Evolutionary conservation across 2,888 invertebrate species (phyloP), one percentile per base, ranked within the genome.

Genomic region (Galerucella calmariensis): DNA sequence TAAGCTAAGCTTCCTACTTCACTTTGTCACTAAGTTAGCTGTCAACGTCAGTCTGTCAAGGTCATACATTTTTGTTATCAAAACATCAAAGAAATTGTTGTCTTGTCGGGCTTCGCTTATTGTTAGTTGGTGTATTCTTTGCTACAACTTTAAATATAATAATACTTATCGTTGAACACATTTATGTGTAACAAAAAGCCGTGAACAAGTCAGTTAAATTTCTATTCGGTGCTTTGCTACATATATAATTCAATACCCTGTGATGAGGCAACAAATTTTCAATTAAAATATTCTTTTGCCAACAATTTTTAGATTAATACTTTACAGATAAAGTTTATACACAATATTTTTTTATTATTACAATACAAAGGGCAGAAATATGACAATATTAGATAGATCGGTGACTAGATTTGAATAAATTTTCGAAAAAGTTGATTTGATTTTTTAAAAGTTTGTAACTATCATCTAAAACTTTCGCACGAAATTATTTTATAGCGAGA

Each of bases 341-440:
- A 46, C 46, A 46, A 20, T 46, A 65, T n/a, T 35, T 46, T 62
- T 46, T 53, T 35, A 66, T 72, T 67, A 66, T 72, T 72, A 72
- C 58, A 71, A 71, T 71, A 71, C 71, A 71, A 71, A 65, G 44
- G 27, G 66, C 62, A 66, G 66, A 66, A 44, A 72, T 58, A 66
- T 66, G 66, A 66, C 59, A 71, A 14, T 20, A 56, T n/a, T 14
- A 66, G 71, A 65, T 35, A 16, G 51, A 72, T 62, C 35, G 35
- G 58, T 67, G 72, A 72, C 72, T 72, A 72, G 72, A 61, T 59
- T 72, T 61, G 61, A 69, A 67, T 59, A 72, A 48, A 72, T 59
- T 46, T 72, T 41, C 53, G 20, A 58, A 67, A 48, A 41, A 41
- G 56, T 20, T 24, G n/a, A 48, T 67, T 27, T 35, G 58, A 27